Evolutionary conservation across 2,888 invertebrate species (phyloP), one percentile per base, ranked within the genome.

Genomic region (Ctena decussata): DNA sequence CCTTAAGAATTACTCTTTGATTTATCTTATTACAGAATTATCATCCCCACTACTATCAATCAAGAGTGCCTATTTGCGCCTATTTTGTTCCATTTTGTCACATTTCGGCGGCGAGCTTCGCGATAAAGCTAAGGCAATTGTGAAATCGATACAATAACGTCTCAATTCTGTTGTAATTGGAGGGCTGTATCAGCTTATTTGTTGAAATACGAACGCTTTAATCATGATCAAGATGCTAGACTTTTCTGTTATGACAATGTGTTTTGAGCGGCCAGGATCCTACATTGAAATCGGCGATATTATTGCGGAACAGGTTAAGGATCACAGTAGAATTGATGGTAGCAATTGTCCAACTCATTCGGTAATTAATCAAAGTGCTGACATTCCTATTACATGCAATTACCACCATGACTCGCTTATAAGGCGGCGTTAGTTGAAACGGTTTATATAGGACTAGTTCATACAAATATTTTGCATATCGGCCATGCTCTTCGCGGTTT

Each of bases 331-430:
- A 85, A 89, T 89, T 89, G 86, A 89, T 89, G 89, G 85, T 85
- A 72, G 85, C 86, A 89, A 89, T 89, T 89, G 89, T 82, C 85
- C 84, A 89, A 81, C 89, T 81, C 78, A 84, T 85, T 89, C 82
- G 84, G 73, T 77, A 89, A 89, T 89, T 89, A 89, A 89, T 89
- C 89, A 89, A 80, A 57, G 39, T 24, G n/a, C 72, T 89, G 89
- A 89, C 89, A 85, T 76, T 76, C 84, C 82, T 89, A 89, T 89
- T 89, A 89, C 86, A 85, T 77, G 89, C 77, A 86, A 89, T 89
- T 86, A 89, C 65, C 65, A 35, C 35, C 18, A 65, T 32, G 18
- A 39, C 73, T 21, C 3, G 35, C 35, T 65, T 30, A 35, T 65
- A 60, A 60, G 30, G 27, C 21, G 24, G n/a, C n/a, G n/a, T n/a